phyloP scores from a whole-genome alignment of 2,797 vertebrate species.

The Spondyliosoma cantharus region DNA sequence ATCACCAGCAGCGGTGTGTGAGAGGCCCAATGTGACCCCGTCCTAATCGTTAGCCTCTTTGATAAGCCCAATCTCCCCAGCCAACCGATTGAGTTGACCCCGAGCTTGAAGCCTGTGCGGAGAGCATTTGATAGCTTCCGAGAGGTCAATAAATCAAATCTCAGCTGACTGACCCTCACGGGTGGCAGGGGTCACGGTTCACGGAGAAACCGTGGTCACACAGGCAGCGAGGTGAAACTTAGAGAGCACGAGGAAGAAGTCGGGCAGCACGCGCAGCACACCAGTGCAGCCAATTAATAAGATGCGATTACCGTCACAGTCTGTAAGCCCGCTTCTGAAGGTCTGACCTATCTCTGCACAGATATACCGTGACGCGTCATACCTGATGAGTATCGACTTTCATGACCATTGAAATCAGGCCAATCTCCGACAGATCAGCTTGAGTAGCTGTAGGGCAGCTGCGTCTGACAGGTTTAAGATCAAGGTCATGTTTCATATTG shows the following conservation, averaged over 20 bases:
- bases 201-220: constrained; percentile 13
- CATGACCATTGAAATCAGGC: constrained; percentile 32
- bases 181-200: constrained; percentile 31
- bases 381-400: constrained; percentile 54
- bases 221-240: neutral
- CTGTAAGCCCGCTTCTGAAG: neutral
- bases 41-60: constrained; percentile 29
- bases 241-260: neutral
- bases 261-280: neutral
- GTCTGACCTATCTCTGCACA: neutral
- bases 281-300: constrained; percentile 42
- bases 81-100: constrained; percentile 57
- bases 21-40: constrained; percentile 36
- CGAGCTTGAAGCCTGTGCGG: constrained; percentile 10
- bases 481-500: constrained; percentile 45
- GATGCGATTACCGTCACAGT: constrained; percentile 29
- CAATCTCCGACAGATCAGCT: constrained; percentile 46
- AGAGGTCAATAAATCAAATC: constrained; percentile 71
- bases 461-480: constrained; percentile 40
- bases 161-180: constrained; percentile 32
- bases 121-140: constrained; percentile 29
- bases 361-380: neutral
- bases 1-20: neutral
- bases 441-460: neutral
- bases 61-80: constrained; percentile 61